Evolutionary conservation across 2,797 vertebrate genomes (phyloP).

Genomic region (Gadopsis bispinosus): DNA sequence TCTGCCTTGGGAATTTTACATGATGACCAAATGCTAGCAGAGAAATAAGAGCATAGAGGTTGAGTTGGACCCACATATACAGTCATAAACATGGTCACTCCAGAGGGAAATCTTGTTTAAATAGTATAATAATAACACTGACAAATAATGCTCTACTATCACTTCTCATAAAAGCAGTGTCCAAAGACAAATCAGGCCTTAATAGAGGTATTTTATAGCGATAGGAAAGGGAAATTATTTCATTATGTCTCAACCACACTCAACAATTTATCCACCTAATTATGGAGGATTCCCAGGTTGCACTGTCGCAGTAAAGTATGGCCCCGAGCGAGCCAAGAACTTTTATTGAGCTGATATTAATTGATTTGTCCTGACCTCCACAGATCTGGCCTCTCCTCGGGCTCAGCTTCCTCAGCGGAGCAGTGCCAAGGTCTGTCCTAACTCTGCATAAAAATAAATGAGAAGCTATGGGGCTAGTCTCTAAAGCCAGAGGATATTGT

Average conservation of each 20-base stretch:
- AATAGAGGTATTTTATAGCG: conserved; percentile 69
- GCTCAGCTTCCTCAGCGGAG: conserved; percentile 73
- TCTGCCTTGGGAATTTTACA: conserved; percentile 66
- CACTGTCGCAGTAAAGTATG: conserved; percentile 66
- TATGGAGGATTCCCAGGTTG: conserved; percentile 57
- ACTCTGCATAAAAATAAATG: conserved; percentile 85
- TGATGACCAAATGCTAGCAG: conserved; percentile 61
- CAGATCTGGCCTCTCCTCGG: conserved; percentile 71
- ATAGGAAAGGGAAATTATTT: conserved; percentile 75
- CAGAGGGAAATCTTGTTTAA: conserved; percentile 60
- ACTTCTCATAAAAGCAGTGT: conserved; percentile 57
- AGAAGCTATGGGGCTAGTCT: conserved; percentile 80
- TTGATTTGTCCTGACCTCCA: conserved; percentile 81
- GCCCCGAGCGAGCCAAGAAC: conserved; percentile 66
- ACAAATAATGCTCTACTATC: conserved; percentile 67
- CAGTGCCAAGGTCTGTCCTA: conserved; percentile 73
- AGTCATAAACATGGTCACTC: conserved; percentile 69
- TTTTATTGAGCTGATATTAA: conserved; percentile 82
- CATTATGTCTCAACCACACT: conserved; percentile 63
- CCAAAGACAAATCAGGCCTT: conserved; percentile 70
- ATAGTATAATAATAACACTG: conserved; percentile 63
- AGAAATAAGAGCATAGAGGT: conserved; percentile 49
- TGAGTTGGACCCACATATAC: conserved; percentile 51
- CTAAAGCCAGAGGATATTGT: conserved; percentile 83
- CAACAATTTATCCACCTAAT: conserved; percentile 74